phyloP scores from a whole-genome alignment of 2,888 invertebrate genomes.

The Cheilosia variabilis region DNA sequence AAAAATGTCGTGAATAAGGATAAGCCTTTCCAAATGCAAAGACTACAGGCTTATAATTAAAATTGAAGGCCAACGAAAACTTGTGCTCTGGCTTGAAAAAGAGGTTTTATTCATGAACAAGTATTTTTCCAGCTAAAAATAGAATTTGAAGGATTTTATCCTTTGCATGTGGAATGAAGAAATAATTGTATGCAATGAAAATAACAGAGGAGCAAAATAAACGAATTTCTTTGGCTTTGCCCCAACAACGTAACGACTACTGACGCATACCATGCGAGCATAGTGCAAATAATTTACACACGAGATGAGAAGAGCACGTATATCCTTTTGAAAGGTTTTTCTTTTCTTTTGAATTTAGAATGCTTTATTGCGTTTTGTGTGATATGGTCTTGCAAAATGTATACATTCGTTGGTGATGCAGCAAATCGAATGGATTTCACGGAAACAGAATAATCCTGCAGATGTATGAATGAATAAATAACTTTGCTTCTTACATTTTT shows the following conservation, averaged over 20 bases:
- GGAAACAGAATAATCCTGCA: not conserved
- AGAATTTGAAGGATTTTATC: conserved; percentile 6
- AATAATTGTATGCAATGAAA: conserved; percentile 29
- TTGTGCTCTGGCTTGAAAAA: not conserved
- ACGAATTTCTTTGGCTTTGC: conserved; percentile 7
- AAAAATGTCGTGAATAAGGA: conserved; percentile 21
- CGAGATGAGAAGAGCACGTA: conserved; percentile 35
- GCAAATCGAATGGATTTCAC: not conserved
- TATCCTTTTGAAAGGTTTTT: conserved; percentile 33
- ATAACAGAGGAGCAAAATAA: not conserved
- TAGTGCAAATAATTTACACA: conserved; percentile 34
- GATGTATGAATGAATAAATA: no score
- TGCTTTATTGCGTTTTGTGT: not conserved
- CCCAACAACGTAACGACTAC: not conserved
- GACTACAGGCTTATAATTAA: conserved; percentile 18
- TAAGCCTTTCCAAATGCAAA: conserved; percentile 7
- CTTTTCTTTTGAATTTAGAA: conserved; percentile 13
- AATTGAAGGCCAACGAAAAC: conserved; percentile 16
- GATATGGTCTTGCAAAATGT: not conserved
- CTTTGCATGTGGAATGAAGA: not conserved
- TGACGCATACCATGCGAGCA: not conserved
- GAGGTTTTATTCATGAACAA: not conserved
- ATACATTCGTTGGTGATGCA: not conserved
- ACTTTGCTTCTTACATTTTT: no score
- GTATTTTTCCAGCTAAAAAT: conserved; percentile 20